Conservation (phyloP, 1,140 invertebrate species). For the Drosophila sulfurigaster region DNA sequence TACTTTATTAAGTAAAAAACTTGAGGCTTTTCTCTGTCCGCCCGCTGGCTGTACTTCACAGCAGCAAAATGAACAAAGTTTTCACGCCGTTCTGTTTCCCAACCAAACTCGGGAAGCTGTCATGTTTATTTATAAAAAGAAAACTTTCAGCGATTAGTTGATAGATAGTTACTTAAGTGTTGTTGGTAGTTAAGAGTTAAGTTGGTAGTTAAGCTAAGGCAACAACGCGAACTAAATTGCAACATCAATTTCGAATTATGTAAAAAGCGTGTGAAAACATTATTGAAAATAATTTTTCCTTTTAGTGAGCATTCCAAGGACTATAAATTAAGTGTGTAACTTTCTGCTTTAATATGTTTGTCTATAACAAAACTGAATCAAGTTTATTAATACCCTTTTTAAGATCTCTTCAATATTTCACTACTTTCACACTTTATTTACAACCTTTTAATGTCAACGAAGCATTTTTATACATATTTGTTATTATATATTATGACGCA, state of each 20-base stretch:
- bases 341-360: too few species aligned
- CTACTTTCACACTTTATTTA: too few species aligned
- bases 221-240: slow-evolving; percentile 11
- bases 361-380: too few species aligned
- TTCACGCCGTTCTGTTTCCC: slow-evolving; percentile 15
- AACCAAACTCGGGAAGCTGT: slow-evolving; percentile 12
- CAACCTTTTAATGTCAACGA: too few species aligned
- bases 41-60: background rate
- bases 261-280: slow-evolving; percentile 7
- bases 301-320: background rate
- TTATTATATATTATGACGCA: too few species aligned
- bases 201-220: slow-evolving; percentile 11
- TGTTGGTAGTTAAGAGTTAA: slow-evolving; percentile 15
- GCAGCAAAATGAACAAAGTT: slow-evolving; percentile 52
- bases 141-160: slow-evolving; percentile 43
- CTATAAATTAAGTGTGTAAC: too few species aligned
- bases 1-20: slow-evolving; percentile 30
- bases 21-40: slow-evolving; percentile 11
- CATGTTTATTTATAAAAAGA: slow-evolving; percentile 46
- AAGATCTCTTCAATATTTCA: too few species aligned
- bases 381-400: too few species aligned
- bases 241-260: slow-evolving; percentile 22
- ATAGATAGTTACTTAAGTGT: slow-evolving; percentile 22
- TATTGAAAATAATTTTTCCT: background rate
- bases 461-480: too few species aligned